Evolutionary conservation across 2,888 invertebrate species (phyloP).

Genomic region (Aleiodes alternator): DNA sequence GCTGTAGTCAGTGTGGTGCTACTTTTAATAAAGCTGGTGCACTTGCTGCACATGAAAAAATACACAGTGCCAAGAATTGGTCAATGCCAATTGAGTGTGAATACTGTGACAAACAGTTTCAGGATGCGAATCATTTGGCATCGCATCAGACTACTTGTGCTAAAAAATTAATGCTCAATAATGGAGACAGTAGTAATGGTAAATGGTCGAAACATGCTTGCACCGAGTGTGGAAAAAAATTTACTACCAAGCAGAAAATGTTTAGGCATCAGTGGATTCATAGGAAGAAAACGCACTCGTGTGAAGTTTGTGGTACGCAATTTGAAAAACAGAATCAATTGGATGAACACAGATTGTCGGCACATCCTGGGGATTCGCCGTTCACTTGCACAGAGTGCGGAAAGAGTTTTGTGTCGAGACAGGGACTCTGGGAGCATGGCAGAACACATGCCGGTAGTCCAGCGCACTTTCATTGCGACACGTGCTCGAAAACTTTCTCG

Average conservation of each 20-base stretch:
- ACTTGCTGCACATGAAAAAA: constrained; percentile 72
- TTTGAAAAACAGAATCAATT: constrained; percentile 73
- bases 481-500: constrained; percentile 77
- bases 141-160: constrained; percentile 73
- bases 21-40: constrained; percentile 75
- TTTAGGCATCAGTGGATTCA: constrained; percentile 76
- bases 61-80: constrained; percentile 60
- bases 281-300: constrained; percentile 74
- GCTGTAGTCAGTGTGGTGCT: constrained; percentile 74
- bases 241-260: constrained; percentile 76
- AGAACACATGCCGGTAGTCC: constrained; percentile 74
- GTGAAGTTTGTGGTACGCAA: constrained; percentile 74
- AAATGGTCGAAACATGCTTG: constrained; percentile 75
- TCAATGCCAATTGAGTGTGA: constrained; percentile 74
- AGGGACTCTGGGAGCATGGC: constrained; percentile 76
- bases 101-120: constrained; percentile 76
- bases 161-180: constrained; percentile 67
- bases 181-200: constrained; percentile 62
- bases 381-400: constrained; percentile 75
- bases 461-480: constrained; percentile 75
- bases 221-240: constrained; percentile 74
- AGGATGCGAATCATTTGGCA: constrained; percentile 73
- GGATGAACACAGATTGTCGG: constrained; percentile 74
- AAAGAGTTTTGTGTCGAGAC: constrained; percentile 75
- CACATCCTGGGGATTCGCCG: constrained; percentile 74